Percentiles rank a stretch among this genome's conserved stretches.
Conservation (phyloP, 2,888 invertebrate genomes). For the Caenorhabditis sp. region DNA sequence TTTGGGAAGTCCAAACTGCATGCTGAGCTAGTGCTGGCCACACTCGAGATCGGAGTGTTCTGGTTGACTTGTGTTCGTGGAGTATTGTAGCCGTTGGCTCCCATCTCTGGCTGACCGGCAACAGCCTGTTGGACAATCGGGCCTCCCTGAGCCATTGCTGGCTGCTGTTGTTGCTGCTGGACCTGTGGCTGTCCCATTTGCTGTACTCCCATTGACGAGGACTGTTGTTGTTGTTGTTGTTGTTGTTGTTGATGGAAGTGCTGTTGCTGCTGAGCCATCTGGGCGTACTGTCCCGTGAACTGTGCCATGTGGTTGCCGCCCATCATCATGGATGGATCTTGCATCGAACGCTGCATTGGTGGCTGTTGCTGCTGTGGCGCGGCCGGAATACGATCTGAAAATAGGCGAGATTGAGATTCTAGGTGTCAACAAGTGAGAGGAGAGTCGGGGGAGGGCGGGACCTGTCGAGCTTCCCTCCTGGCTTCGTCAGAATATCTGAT, state of each 20-base stretch:
- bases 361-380: constrained; percentile 1
- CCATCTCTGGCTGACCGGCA: constrained; percentile 13
- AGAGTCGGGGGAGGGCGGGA: constrained; percentile 18
- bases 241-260: constrained; percentile 7
- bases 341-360: constrained; percentile 19
- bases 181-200: constrained; percentile 24
- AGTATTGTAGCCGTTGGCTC: constrained; percentile 24
- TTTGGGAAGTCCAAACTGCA: constrained; percentile 48
- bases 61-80: constrained; percentile 36
- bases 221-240: constrained; percentile 20
- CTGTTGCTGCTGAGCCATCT: constrained; percentile 8
- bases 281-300: constrained; percentile 10
- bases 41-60: constrained; percentile 53
- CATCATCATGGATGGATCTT: constrained; percentile 49
- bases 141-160: not conserved
- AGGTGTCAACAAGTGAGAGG: constrained; percentile 43
- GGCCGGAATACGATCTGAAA: constrained; percentile 39
- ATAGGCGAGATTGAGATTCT: constrained; percentile 13
- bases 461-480: not conserved
- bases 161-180: not conserved
- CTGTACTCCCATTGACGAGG: not conserved
- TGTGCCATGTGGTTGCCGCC: constrained; percentile 28
- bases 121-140: too few species aligned
- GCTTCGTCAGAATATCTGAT: constrained; percentile 28
- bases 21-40: constrained; percentile 50